Evolutionary conservation across 2,113 vertebrate species (phyloP).

Genomic region (Sula dactylatra): DNA sequence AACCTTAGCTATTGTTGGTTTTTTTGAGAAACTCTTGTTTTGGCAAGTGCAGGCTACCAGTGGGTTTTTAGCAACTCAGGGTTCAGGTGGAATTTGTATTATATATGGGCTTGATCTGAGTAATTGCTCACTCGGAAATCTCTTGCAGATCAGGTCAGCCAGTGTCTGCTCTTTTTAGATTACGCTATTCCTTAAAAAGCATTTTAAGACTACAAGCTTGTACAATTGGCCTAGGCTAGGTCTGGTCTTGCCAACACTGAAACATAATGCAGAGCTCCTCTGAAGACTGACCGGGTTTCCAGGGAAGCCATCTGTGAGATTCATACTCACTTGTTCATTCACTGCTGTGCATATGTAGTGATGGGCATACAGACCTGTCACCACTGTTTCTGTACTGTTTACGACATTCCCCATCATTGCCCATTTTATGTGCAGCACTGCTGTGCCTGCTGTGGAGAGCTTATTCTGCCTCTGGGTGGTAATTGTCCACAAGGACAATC

Average conservation of each 20-base stretch:
- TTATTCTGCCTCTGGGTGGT: neutral
- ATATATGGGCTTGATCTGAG: neutral
- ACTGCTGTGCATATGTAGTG: neutral
- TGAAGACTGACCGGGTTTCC: neutral
- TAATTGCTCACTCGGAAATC: neutral
- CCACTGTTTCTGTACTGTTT: accelerated
- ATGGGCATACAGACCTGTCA: neutral
- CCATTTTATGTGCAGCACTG: neutral
- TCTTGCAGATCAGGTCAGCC: neutral
- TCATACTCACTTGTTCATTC: neutral
- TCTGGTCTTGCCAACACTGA: neutral
- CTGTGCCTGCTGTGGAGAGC: neutral
- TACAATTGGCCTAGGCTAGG: neutral
- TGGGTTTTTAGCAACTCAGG: neutral
- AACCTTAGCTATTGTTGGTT: neutral
- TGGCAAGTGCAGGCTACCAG: neutral
- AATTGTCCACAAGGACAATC: accelerated
- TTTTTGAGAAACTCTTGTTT: neutral
- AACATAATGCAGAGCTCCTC: neutral
- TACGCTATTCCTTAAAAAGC: neutral
- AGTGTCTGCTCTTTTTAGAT: neutral
- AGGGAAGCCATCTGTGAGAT: neutral
- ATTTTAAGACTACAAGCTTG: neutral
- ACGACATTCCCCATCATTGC: accelerated
- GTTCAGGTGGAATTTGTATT: neutral